Evolutionary conservation across 2,113 vertebrate genomes (phyloP), one percentile per base, ranked within the genome.

Genomic region (Boulengeromyrus knoepffleri): DNA sequence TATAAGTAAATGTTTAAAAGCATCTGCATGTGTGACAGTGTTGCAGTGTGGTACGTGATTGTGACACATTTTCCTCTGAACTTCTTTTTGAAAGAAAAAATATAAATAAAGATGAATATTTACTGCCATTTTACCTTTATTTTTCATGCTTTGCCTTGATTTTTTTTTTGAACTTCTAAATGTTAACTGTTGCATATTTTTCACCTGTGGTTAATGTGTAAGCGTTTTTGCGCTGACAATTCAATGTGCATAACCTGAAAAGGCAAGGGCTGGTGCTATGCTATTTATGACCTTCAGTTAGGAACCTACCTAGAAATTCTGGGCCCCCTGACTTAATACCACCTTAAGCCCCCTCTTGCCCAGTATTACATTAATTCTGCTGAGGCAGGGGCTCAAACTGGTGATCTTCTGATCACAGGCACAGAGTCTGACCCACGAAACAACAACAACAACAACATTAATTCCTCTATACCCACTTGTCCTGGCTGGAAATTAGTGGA

Each of bases 1-100:
- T 92, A 92, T 92, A 92, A 92, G 50, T 90, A 95, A 96, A 96
- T 90, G 85, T 88, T 62, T 88, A 52, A 92, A 83, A 90, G 91
- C 49, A 93, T 93, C 91, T 91, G 91, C 93, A 88, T 93, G 86
- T 31, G 89, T 92, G 91, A 85, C 53, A 70, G 90, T 88, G 21
- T 93, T 70, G 87, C 90, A 46, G 31, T 89, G 56, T 92, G 92
- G 92, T 56, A 90, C 88, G 47, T 85, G 80, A 85, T 70, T 89
- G 89, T 91, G 53, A 66, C 52, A 53, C 39, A n/a, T 58, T 83
- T 39, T 58, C 89, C 24, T 84, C 52, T 89, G 66, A 83, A 83
- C 70, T 70, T 90, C 46, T 39, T 86, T 86, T 91, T 91, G 85
- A 89, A 47, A 77, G 85, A 27, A 91, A 91, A 90, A 53, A 31